Evolutionary conservation across 2,888 invertebrate genomes (phyloP), one percentile per base, ranked within the genome.

Genomic region (Balanococcus diminutus): DNA sequence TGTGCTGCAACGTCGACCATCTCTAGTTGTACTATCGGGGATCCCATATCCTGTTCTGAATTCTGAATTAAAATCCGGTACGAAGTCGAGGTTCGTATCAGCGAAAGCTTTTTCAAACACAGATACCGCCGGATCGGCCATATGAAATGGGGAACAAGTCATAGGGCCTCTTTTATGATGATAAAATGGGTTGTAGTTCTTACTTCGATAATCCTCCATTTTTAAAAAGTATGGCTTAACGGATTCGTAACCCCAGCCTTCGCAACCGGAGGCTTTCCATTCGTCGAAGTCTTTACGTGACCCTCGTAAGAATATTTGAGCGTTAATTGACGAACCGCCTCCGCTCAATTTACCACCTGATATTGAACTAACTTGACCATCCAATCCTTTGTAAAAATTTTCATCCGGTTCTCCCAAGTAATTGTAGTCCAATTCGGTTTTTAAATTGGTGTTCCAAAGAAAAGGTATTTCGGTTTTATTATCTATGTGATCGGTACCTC

Each of bases 401-500:
- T 72, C 67, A 31, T 84, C 67, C 2, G 22, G 67, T 16, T 84
- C 84, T 11, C 42, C 4, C n/a, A 19, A 22, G 22, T 84, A 84
- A 28, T 67, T 22, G n/a, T 75, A 84, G 39, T 84, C 72, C 3
- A 42, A 19, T 39, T 31, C 22, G 5, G 75, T 36, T 39, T 46
- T 67, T 79, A 88, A 86, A 28, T 89, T 81, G 1, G n/a, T 28
- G 11, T 16, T 3, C 84, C 84, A 84, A 11, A 19, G 14, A 14
- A n/a, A n/a, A 0, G 91, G 91, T 22, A 92, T 90, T 36, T 92
- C 91, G 61, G 90, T 91, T 0, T 89, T 88, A 3, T 89, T 88
- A 6, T 51, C 11, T 0, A 90, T 90, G 4, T 92, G 91, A 88
- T 91, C 90, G 0, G 90, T 90, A 0, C 92, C 92, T 25, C 92